Percentiles rank a stretch among this genome's conserved stretches.
These are phyloP conservation scores for Pomacea maculata DNA, from an alignment of 1,140 invertebrate species.

Conservation along the genomic window DNA sequence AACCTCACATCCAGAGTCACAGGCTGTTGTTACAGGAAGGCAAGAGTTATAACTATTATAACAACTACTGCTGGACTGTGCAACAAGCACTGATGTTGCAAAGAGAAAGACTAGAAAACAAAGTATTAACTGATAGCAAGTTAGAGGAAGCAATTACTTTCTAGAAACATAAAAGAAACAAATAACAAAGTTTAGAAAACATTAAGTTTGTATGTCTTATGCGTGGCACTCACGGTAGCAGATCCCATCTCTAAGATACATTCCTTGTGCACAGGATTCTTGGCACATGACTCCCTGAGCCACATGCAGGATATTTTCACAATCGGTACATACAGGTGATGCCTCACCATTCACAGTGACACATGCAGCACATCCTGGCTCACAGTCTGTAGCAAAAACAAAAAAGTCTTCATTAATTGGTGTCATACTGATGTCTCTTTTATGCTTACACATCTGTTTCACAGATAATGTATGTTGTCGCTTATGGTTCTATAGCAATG, in stretches of 20 bases:
- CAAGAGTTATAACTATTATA: not conserved
- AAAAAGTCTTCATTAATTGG: not conserved
- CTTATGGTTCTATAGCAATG: no score
- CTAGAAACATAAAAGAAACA: no score
- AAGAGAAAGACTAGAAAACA: no score
- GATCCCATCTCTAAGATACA: slow-evolving; percentile 26
- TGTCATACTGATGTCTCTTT: not conserved
- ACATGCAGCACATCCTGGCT: slow-evolving; percentile 34
- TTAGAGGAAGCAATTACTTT: no score
- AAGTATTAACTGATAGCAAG: no score
- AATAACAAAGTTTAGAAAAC: no score
- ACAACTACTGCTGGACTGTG: no score
- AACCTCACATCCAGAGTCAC: slow-evolving; percentile 34
- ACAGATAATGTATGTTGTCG: no score
- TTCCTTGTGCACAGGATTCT: slow-evolving; percentile 30
- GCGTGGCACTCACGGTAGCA: slow-evolving; percentile 31
- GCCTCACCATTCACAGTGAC: slow-evolving; percentile 5
- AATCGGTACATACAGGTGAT: slow-evolving; percentile 34
- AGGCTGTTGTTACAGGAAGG: slow-evolving; percentile 27
- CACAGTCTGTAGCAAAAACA: slow-evolving; percentile 35
- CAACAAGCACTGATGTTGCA: no score
- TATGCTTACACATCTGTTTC: no score
- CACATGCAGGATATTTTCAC: slow-evolving; percentile 26
- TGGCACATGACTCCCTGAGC: slow-evolving; percentile 33
- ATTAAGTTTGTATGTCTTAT: no score